Percentiles rank a stretch among this genome's conserved stretches.
Conservation (phyloP, 2,888 invertebrate genomes). For the Slavum lentiscoides region DNA sequence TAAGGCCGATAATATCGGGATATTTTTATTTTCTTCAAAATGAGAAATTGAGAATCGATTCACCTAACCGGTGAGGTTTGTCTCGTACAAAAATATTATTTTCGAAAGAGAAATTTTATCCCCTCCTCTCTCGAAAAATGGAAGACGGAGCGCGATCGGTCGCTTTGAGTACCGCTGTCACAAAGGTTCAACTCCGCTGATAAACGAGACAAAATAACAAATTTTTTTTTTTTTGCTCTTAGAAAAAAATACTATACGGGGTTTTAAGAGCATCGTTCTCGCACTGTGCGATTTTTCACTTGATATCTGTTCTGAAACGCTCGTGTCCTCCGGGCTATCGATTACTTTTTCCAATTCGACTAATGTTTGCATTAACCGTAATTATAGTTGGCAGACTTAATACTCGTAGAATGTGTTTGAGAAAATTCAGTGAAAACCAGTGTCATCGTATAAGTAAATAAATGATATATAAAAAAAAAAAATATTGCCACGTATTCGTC, state of each 20-base stretch:
- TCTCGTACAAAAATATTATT: slow-evolving; percentile 35
- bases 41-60: slow-evolving; percentile 45
- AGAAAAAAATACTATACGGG: slow-evolving; percentile 29
- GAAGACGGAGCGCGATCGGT: slow-evolving; percentile 21
- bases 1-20: background rate
- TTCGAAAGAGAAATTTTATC: background rate
- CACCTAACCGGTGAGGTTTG: background rate
- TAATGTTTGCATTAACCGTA: slow-evolving; percentile 1
- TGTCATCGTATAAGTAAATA: background rate
- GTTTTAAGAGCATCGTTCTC: slow-evolving; percentile 30
- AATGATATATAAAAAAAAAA: slow-evolving; percentile 7
- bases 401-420: background rate
- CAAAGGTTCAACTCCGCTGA: slow-evolving; percentile 42
- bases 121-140: background rate
- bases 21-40: background rate
- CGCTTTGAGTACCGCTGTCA: slow-evolving; percentile 34
- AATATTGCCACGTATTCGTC: background rate
- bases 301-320: slow-evolving; percentile 41
- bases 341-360: slow-evolving; percentile 3
- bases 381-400: background rate
- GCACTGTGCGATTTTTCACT: slow-evolving; percentile 42
- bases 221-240: slow-evolving; percentile 18
- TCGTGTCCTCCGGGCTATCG: background rate
- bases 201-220: slow-evolving; percentile 43
- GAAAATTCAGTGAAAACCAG: background rate